Base-by-base conservation (phyloP, 2,888 invertebrate species). In the Phymatocera aterrima region DNA sequence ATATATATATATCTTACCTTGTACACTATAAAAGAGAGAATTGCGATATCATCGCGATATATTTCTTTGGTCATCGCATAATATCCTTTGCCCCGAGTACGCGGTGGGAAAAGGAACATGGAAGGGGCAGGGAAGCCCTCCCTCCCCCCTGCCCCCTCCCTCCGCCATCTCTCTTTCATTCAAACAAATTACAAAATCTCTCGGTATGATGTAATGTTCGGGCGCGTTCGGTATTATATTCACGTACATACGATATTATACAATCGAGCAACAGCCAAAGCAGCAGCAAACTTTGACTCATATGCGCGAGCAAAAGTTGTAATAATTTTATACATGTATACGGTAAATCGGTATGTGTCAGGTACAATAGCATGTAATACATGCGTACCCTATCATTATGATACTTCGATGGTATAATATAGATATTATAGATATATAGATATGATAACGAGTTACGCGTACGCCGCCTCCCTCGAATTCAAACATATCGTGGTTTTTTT, bases 191-290 rank as follows among this genome's bases (percentile, higher is more conserved):
- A 90, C 90, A 89, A 90, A 90, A 90, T 90, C 88, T 86, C 12
- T 57, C 83, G 85, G 87, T 28, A 57, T 90, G 90, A 89, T 89
- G 90, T 88, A 90, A 90, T 89, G 85, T 28, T 28, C 6, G 28
- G 15, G 8, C 28, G 28, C 21, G 57, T 88, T 90, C 89, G 88
- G 90, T 90, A n/a, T n/a, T n/a, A 88, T 90, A 90, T 90, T 90
- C 90, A 90, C 88, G 89, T 89, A 90, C 89, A 89, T n/a, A n/a
- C n/a, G n/a, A n/a, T n/a, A 90, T 90, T 90, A 90, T 90, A 89
- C 90, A 90, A 90, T 90, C 89, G 89, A 89, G 88, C 89, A 51
- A n/a, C 51, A 51, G 51, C 21, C n/a, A n/a, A n/a, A n/a, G n/a
- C n/a, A n/a, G 18, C 18, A 12, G 88, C 90, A 90, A 88, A 90